phyloP scores from a whole-genome alignment of 2,888 invertebrate species.

The Clitarchus hookeri region DNA sequence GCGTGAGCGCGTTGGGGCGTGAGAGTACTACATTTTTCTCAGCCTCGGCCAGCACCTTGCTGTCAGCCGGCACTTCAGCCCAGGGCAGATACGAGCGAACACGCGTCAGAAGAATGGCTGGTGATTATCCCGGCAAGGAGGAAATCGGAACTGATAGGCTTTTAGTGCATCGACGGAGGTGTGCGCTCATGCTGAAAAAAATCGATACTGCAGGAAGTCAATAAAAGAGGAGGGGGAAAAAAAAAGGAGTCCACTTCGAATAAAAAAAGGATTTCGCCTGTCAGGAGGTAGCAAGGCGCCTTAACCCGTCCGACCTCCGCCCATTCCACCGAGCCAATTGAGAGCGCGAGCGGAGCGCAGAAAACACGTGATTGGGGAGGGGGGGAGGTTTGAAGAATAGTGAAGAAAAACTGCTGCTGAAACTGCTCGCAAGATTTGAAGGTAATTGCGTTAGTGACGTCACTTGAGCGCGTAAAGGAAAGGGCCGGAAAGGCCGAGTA shows the following conservation, averaged over 20 bases:
- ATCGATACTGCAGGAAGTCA: neutral
- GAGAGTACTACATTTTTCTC: no score
- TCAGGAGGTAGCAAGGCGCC: no score
- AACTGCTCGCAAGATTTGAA: slow-evolving; percentile 33
- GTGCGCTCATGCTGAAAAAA: neutral
- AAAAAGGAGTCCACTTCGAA: neutral
- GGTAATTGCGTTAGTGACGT: slow-evolving; percentile 41
- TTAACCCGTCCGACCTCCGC: no score
- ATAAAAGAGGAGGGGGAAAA: neutral
- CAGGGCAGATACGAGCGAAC: neutral
- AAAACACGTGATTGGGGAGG: no score
- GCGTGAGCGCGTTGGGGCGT: no score
- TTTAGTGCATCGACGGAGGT: neutral
- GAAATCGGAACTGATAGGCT: neutral
- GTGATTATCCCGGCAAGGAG: neutral
- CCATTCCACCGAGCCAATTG: no score
- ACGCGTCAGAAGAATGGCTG: neutral
- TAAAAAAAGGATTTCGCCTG: neutral
- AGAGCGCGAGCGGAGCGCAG: no score
- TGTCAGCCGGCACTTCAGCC: neutral
- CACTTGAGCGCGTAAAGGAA: slow-evolving; percentile 39
- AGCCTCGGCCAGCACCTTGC: no score
- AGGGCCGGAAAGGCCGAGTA: slow-evolving; percentile 21
- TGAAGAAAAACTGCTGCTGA: slow-evolving; percentile 27
- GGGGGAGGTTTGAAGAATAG: neutral